Conservation (phyloP, 2,888 invertebrate species). For the Diarsia rubi region DNA sequence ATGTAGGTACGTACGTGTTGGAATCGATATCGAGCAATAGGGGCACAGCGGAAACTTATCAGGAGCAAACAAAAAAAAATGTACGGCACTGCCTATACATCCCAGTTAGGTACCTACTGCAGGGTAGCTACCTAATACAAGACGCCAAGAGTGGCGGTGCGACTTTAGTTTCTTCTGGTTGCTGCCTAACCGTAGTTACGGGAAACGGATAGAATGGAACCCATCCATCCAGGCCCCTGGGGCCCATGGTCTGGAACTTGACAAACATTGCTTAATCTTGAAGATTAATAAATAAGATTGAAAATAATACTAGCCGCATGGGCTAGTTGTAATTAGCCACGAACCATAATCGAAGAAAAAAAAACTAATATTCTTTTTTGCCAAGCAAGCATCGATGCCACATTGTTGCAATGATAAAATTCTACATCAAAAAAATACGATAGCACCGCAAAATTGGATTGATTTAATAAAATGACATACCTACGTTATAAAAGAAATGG, state of each 20-base stretch:
- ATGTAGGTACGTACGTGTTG: too few species aligned
- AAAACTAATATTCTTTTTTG: too few species aligned
- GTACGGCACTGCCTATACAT: too few species aligned
- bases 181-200: too few species aligned
- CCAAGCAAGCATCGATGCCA: too few species aligned
- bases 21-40: too few species aligned
- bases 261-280: not conserved
- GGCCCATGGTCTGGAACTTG: not conserved
- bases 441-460: not conserved
- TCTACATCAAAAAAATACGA: not conserved
- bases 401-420: not conserved
- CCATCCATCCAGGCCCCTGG: not conserved
- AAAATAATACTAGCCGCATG: too few species aligned
- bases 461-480: not conserved
- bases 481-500: not conserved
- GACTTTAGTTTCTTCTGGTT: not conserved
- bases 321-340: too few species aligned
- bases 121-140: not conserved
- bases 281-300: not conserved
- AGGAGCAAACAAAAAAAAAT: too few species aligned
- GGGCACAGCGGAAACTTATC: too few species aligned
- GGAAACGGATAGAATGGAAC: not conserved
- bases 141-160: not conserved
- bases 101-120: not conserved
- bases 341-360: too few species aligned